Evolutionary conservation across 2,113 vertebrate genomes (phyloP), one percentile per base, ranked within the genome.

Genomic region (Brachirus orientalis): DNA sequence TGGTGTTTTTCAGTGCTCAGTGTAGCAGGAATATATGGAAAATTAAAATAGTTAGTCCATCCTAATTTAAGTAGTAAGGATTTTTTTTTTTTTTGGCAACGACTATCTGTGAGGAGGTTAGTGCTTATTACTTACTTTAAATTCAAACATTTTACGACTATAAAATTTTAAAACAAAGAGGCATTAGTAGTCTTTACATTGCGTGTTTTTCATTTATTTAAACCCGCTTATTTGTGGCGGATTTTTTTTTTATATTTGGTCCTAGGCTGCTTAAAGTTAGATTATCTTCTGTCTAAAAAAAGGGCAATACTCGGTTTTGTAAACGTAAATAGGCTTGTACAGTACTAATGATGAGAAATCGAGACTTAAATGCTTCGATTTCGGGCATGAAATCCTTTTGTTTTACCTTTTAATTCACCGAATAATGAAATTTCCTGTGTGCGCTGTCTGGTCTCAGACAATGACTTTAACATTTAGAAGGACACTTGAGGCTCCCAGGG

Each of bases 381-480:
- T 28, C 28, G 28, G 36, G 14, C 41, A 19, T 8, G 20, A 22
- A 28, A 16, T 17, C 48, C 20, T 28, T 74, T 74, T 72, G 45
- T 78, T 47, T 64, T 45, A 58, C 62, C 38, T 79, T 47, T 65
- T 58, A 66, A 48, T 54, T 10, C 62, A 3, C 0, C 1, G 22
- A 8, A 1, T 44, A 35, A 16, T 48, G 37, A 62, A 4, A 51
- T 62, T 64, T 51, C 59, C 72, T 61, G 72, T 61, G 64, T 16
- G 10, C 16, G n/a, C 3, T 74, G 79, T 85, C 84, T 83, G 57
- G 75, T 54, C 77, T 75, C 79, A 82, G 85, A 88, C 89, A 88
- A 86, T 85, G 85, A 88, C 80, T 84, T 87, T 78, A 89, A 88
- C 86, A 82, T 85, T 86, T 80, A 51, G 69, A 75, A 62, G 59